Evolutionary conservation across 2,797 vertebrate genomes (phyloP).

Genomic region (Enteromius trimaculatus): DNA sequence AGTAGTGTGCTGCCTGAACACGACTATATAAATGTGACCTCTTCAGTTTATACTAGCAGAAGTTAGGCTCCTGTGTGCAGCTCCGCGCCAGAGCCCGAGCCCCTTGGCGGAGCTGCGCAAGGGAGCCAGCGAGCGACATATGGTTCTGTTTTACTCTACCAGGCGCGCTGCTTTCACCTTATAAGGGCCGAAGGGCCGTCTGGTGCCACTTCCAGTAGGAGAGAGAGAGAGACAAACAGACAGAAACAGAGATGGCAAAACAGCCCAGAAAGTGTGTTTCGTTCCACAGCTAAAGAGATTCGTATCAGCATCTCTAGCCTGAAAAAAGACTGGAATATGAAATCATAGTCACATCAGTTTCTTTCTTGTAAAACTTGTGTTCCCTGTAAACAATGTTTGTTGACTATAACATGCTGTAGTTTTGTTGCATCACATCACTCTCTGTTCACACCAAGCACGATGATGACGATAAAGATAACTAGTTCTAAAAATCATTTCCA

Average conservation of each 20-base stretch:
- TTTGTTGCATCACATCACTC: not conserved
- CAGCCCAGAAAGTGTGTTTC: constrained; percentile 3
- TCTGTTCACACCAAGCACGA: too few relatives aligned
- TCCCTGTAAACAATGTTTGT: not conserved
- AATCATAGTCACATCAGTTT: not conserved
- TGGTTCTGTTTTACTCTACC: constrained; percentile 63
- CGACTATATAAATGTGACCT: constrained; percentile 56
- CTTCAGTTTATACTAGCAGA: constrained; percentile 56
- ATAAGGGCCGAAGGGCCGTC: constrained; percentile 62
- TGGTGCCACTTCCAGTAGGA: constrained; percentile 50
- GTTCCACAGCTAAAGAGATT: not conserved
- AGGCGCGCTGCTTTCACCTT: constrained; percentile 58
- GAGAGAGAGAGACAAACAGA: constrained; percentile 41
- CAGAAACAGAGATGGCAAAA: constrained; percentile 20
- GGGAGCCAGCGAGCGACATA: constrained; percentile 54
- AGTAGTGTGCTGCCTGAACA: constrained; percentile 23
- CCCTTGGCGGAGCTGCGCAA: constrained; percentile 43
- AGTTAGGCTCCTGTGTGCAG: constrained; percentile 53
- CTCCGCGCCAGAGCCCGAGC: constrained; percentile 43
- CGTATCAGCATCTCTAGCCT: not conserved
- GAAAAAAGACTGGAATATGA: not conserved
- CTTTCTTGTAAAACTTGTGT: not conserved
- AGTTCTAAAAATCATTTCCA: too few relatives aligned
- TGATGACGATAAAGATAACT: too few relatives aligned
- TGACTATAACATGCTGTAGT: not conserved